These are phyloP conservation scores for Clistopyga incitator DNA, from an alignment of 2,888 invertebrate genomes.

Conservation along the genomic window DNA sequence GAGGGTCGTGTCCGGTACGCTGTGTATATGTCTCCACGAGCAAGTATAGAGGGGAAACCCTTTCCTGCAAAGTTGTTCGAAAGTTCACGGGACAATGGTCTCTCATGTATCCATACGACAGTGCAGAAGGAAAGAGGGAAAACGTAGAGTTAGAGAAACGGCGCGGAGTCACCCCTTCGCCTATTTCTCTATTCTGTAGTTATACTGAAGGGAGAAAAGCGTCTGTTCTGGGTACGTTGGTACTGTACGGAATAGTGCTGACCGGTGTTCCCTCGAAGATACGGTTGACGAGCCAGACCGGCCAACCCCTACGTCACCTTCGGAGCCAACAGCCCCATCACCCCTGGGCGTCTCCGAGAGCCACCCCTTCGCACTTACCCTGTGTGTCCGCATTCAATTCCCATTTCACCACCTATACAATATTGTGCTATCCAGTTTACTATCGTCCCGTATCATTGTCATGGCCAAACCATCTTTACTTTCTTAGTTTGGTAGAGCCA, in stretches of 20 bases:
- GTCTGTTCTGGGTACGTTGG: constrained; percentile 68
- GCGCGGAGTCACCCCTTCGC: constrained; percentile 69
- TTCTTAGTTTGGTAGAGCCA: constrained; percentile 24
- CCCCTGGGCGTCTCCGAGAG: constrained; percentile 53
- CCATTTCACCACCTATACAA: constrained; percentile 60
- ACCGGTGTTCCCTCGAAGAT: constrained; percentile 82
- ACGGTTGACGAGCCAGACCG: constrained; percentile 80
- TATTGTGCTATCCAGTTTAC: constrained; percentile 43
- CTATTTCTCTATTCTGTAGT: constrained; percentile 77
- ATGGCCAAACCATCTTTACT: constrained; percentile 50
- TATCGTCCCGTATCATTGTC: constrained; percentile 37
- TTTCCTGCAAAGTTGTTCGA: constrained; percentile 81
- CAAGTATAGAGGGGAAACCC: constrained; percentile 69
- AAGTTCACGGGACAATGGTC: constrained; percentile 83
- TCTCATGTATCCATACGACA: constrained; percentile 74
- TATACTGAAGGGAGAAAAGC: constrained; percentile 74
- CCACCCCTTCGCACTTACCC: constrained; percentile 55
- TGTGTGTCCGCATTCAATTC: constrained; percentile 65
- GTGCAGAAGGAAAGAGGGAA: constrained; percentile 75
- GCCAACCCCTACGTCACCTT: constrained; percentile 57
- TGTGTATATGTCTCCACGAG: constrained; percentile 37
- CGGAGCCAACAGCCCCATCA: constrained; percentile 56
- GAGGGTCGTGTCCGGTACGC: constrained; percentile 52
- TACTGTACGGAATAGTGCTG: constrained; percentile 76
- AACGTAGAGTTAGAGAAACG: constrained; percentile 67